A percentile compares a stretch with the other conserved stretches of the same genome.
Conservation (phyloP, 2,797 vertebrate genomes). For the Eulemur rubriventer region DNA sequence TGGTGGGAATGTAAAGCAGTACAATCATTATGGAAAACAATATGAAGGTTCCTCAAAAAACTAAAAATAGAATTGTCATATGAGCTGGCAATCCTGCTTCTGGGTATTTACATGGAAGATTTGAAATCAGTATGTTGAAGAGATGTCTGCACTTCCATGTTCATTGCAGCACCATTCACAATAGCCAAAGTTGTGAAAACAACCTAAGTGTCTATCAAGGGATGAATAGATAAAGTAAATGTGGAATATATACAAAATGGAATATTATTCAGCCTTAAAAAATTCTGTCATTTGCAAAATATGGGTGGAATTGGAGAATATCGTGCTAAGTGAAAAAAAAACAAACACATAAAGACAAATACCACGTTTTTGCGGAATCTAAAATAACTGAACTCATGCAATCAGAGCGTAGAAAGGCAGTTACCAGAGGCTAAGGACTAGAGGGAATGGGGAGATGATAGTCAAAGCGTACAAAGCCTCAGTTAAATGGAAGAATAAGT, state of each 20-base stretch:
- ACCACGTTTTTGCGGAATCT: neutral
- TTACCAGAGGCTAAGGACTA: neutral
- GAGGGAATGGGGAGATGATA: neutral
- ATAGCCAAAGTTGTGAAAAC: neutral
- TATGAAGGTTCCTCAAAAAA: neutral
- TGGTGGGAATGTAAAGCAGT: neutral
- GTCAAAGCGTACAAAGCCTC: neutral
- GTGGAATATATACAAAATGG: too few relatives aligned
- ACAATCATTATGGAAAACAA: neutral
- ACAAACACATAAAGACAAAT: neutral
- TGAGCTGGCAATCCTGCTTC: neutral
- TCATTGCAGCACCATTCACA: neutral
- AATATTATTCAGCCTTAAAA: neutral
- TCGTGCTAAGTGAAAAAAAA: neutral
- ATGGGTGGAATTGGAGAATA: neutral
- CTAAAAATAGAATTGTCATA: neutral
- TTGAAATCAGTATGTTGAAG: neutral
- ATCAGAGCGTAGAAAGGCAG: neutral
- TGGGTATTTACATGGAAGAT: neutral
- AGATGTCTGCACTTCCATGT: neutral
- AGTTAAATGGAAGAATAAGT: neutral
- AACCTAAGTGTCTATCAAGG: neutral
- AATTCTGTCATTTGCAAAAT: neutral
- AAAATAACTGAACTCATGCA: neutral
- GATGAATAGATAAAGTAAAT: neutral